Percentiles rank a stretch among this genome's conserved stretches.
phyloP scores from a whole-genome alignment of 2,797 vertebrate genomes.

The Protonibea diacanthus region DNA sequence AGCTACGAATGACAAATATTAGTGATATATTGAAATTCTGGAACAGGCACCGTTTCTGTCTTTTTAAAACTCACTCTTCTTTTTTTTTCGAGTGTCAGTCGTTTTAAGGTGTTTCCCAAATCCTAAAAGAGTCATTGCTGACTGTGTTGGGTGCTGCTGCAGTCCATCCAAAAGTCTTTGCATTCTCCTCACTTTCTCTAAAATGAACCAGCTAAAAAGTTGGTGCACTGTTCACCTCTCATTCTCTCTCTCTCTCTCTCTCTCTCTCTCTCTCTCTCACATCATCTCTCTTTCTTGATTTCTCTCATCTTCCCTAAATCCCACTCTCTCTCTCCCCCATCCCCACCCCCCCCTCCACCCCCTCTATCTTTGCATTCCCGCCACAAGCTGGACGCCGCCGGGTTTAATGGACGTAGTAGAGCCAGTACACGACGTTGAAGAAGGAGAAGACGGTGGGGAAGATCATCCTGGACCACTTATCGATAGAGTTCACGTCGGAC shows the following conservation, averaged over 20 bases:
- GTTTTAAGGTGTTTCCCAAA: slow-evolving; percentile 93
- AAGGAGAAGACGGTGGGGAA: slow-evolving; percentile 99
- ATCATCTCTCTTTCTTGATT: slow-evolving; percentile 54
- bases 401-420: slow-evolving; percentile 99
- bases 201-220: slow-evolving; percentile 86
- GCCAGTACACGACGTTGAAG: slow-evolving; percentile 99
- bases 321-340: slow-evolving; percentile 34
- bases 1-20: slow-evolving; percentile 90
- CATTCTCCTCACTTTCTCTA: slow-evolving; percentile 71
- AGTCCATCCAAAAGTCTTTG: slow-evolving; percentile 84
- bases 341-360: slow-evolving; percentile 51
- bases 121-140: slow-evolving; percentile 90
- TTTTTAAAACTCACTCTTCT: slow-evolving; percentile 78
- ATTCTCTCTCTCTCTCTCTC: slow-evolving; percentile 63
- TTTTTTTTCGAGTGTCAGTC: slow-evolving; percentile 85
- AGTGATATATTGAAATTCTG: slow-evolving; percentile 87
- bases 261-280: slow-evolving; percentile 60
- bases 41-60: slow-evolving; percentile 85
- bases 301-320: slow-evolving; percentile 50
- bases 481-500: slow-evolving; percentile 99
- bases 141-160: slow-evolving; percentile 89
- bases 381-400: slow-evolving; percentile 48
- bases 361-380: slow-evolving; percentile 47
- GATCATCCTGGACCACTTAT: slow-evolving; percentile 99
- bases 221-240: slow-evolving; percentile 76